A percentile compares a stretch with the other conserved stretches of the same genome.
phyloP scores from a whole-genome alignment of 1,140 invertebrate species.

The Vanessa tameamea region DNA sequence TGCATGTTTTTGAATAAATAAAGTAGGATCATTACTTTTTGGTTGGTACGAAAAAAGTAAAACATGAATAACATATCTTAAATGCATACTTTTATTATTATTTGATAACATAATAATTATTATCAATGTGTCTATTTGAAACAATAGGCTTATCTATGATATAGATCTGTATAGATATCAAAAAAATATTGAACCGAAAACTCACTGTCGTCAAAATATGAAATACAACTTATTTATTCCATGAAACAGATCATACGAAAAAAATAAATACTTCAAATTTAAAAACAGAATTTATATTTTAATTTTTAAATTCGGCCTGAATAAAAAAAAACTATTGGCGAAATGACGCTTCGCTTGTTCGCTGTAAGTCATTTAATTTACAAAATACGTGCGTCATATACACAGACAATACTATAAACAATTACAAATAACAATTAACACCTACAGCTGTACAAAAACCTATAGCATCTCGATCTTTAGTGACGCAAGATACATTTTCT shows the following conservation, averaged over 20 bases:
- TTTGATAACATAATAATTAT: too few relatives aligned
- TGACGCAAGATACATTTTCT: slow-evolving; percentile 26
- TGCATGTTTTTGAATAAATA: too few relatives aligned
- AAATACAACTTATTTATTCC: background rate
- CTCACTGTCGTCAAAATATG: too few relatives aligned
- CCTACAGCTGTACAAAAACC: slow-evolving; percentile 30
- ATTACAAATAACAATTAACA: slow-evolving; percentile 28
- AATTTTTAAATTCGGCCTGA: background rate
- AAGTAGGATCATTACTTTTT: too few relatives aligned
- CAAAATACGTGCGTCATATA: slow-evolving; percentile 17
- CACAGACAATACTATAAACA: slow-evolving; percentile 16
- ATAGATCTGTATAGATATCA: too few relatives aligned
- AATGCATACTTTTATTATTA: too few relatives aligned
- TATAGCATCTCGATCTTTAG: slow-evolving; percentile 20
- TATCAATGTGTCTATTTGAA: too few relatives aligned
- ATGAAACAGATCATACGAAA: background rate
- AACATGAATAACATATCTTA: too few relatives aligned
- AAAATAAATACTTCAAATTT: background rate
- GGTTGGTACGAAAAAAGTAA: too few relatives aligned
- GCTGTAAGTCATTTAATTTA: background rate
- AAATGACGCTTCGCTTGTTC: background rate
- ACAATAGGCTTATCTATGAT: too few relatives aligned
- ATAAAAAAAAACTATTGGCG: background rate
- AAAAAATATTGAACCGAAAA: too few relatives aligned
- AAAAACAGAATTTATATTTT: background rate